Evolutionary conservation across 2,888 invertebrate genomes (phyloP).

Genomic region (Steinernema scapterisci): DNA sequence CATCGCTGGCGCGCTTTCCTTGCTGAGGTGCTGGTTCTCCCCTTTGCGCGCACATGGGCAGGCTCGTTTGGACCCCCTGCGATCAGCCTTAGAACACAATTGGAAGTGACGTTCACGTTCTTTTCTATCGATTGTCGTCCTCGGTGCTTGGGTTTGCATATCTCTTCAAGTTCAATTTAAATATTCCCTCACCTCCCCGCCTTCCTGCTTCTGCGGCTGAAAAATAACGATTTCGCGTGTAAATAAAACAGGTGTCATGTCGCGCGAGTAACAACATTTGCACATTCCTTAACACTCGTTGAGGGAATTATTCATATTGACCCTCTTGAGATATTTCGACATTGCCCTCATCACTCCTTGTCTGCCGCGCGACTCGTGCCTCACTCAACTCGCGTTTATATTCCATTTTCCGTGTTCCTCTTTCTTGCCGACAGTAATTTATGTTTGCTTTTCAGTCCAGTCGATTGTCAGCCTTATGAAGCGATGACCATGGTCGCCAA

Average conservation of each 20-base stretch:
- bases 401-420: background rate
- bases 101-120: conserved; percentile 30
- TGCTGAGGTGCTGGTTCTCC: conserved; percentile 22
- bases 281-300: conserved; percentile 30
- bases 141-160: conserved; percentile 16
- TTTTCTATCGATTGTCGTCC: conserved; percentile 23
- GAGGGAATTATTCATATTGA: conserved; percentile 9
- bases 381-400: conserved; percentile 7
- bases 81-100: conserved; percentile 30
- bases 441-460: background rate
- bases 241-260: conserved; percentile 31
- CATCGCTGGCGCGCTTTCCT: conserved; percentile 23
- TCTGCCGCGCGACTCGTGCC: conserved; percentile 19
- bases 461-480: conserved; percentile 22
- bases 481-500: conserved; percentile 32
- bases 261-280: conserved; percentile 13
- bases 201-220: too few species aligned
- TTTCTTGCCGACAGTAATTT: background rate
- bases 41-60: conserved; percentile 13
- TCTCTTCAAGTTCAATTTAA: background rate
- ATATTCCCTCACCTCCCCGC: too few species aligned
- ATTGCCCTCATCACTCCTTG: conserved; percentile 22
- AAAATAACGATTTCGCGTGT: background rate
- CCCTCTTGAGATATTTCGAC: conserved; percentile 32
- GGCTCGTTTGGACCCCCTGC: conserved; percentile 29